Conservation (phyloP, 2,888 invertebrate genomes). For the Lasioglossum marginatum region DNA sequence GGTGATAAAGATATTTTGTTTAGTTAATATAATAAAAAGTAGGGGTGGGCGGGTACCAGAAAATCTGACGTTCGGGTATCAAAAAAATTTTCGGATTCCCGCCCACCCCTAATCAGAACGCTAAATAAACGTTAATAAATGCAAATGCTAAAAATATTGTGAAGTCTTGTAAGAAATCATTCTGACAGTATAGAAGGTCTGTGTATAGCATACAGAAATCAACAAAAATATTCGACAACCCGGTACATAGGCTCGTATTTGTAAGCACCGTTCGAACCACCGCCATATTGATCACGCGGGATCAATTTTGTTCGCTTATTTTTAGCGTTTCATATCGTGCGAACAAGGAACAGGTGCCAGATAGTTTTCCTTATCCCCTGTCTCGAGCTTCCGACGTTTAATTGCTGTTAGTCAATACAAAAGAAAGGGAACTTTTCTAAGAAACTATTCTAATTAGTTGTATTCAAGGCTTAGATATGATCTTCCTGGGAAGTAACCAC, state of each 20-base stretch:
- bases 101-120: too few relatives aligned
- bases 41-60: too few relatives aligned
- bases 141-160: neutral
- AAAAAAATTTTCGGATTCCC: too few relatives aligned
- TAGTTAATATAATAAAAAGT: neutral
- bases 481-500: neutral
- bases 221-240: neutral
- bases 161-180: neutral
- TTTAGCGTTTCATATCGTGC: constrained; percentile 23
- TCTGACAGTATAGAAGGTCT: neutral
- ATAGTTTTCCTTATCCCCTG: constrained; percentile 12
- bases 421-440: neutral
- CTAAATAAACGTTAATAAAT: too few relatives aligned
- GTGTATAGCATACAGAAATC: neutral
- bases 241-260: neutral
- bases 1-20: neutral
- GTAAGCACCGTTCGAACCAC: constrained; percentile 6
- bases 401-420: neutral
- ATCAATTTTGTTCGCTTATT: constrained; percentile 17
- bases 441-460: neutral
- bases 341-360: constrained; percentile 11
- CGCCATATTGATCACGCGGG: constrained; percentile 6
- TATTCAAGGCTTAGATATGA: neutral
- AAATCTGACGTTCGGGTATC: too few relatives aligned
- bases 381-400: neutral